Percentiles rank a stretch among this genome's conserved stretches.
Conservation (phyloP, 1,140 invertebrate species). For the Ridgeia piscesae region DNA sequence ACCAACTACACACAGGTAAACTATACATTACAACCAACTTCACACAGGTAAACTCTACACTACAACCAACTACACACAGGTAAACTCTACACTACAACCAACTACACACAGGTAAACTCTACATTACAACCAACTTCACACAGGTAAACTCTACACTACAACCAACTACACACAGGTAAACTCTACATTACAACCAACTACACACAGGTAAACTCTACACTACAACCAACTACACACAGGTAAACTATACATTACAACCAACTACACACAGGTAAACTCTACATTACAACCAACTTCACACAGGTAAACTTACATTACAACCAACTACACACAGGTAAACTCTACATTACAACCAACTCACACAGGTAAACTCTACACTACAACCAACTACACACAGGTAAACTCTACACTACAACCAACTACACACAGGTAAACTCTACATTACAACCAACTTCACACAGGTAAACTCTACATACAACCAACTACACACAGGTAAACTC, state of each 20-base stretch:
- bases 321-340: not conserved
- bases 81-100: not conserved
- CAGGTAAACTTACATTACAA: not conserved
- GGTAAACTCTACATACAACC: not conserved
- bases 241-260: not conserved
- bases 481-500: not conserved
- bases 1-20: not conserved
- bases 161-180: not conserved
- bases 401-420: not conserved
- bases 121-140: not conserved
- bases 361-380: not conserved
- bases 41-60: not conserved
- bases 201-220: not conserved
- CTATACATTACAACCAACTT: not conserved
- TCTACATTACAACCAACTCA: not conserved
- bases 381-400: not conserved
- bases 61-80: not conserved
- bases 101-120: not conserved
- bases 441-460: not conserved
- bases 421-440: not conserved
- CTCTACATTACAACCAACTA: not conserved
- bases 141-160: not conserved
- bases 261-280: not conserved
- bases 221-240: not conserved
- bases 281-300: not conserved